Evolutionary conservation across 2,797 vertebrate species (phyloP).

Genomic region (Setipinna tenuifilis): DNA sequence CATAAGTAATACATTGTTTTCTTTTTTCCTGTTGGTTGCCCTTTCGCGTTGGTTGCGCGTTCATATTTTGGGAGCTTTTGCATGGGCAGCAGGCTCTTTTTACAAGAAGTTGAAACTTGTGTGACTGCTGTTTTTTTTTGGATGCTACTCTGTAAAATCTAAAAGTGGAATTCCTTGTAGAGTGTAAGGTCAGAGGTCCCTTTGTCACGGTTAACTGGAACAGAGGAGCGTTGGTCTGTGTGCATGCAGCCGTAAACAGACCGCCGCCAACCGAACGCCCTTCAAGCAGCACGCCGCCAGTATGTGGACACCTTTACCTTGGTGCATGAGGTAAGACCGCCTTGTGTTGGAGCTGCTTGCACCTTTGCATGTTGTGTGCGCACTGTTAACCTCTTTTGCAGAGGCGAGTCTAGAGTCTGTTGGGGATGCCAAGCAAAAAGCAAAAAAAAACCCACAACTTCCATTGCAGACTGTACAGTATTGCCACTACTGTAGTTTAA

Average conservation of each 20-base stretch:
- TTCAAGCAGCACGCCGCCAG: neutral
- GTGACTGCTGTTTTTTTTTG: neutral
- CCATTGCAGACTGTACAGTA: too few species aligned
- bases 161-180: neutral
- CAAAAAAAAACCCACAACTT: too few species aligned
- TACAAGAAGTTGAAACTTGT: neutral
- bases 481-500: too few species aligned
- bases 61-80: too few species aligned
- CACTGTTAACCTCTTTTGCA: neutral
- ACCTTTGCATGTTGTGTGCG: neutral
- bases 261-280: neutral
- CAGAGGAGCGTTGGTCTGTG: neutral
- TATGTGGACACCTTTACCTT: slow-evolving; percentile 4
- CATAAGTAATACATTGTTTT: too few species aligned
- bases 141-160: neutral
- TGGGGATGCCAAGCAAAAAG: too few species aligned
- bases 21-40: too few species aligned
- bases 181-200: neutral
- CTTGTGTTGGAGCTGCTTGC: neutral
- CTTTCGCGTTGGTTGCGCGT: too few species aligned
- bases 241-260: neutral
- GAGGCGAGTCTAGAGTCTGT: too few species aligned
- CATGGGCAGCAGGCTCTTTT: neutral
- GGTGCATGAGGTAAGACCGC: neutral
- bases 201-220: neutral